These are phyloP conservation scores for Aurelia aurita DNA, from an alignment of 30 jellyfish, hydroid and myxozoan genomes.

Conservation along the genomic window DNA sequence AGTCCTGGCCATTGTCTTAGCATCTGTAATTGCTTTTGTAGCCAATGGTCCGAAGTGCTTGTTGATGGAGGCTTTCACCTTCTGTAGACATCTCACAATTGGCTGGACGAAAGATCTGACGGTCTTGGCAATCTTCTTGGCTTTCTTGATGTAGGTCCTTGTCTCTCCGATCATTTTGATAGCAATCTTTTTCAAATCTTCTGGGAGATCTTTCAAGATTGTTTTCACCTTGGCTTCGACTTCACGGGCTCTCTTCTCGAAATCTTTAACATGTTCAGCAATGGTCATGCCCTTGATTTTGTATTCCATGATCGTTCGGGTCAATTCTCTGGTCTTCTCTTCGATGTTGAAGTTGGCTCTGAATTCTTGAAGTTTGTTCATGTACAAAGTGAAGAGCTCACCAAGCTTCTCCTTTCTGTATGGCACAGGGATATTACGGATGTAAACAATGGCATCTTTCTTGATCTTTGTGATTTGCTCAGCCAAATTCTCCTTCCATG, in stretches of 20 bases:
- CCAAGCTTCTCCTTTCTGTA: constrained; percentile 89
- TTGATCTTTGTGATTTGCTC: constrained; percentile 32
- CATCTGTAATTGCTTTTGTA: constrained; percentile 34
- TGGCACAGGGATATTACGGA: constrained; percentile 77
- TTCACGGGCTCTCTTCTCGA: constrained; percentile 41
- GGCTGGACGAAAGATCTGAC: constrained; percentile 36
- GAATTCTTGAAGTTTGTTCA: constrained; percentile 50
- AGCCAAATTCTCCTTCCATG: constrained; percentile 51
- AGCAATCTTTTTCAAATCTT: constrained; percentile 50
- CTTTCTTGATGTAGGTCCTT: constrained; percentile 52
- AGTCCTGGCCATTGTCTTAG: constrained; percentile 10
- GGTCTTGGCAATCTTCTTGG: constrained; percentile 43
- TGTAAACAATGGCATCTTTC: constrained; percentile 32
- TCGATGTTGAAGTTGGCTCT: constrained; percentile 74
- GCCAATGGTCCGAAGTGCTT: constrained; percentile 94
- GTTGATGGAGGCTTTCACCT: constrained; percentile 58
- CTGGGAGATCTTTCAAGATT: constrained; percentile 56
- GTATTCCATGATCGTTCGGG: constrained; percentile 48
- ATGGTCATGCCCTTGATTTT: constrained; percentile 72
- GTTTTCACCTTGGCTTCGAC: constrained; percentile 29
- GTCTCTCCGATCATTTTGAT: constrained; percentile 55
- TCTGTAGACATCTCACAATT: constrained; percentile 26
- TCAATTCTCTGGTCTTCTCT: constrained; percentile 54
- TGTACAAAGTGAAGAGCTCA: constrained; percentile 55
- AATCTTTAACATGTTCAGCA: constrained; percentile 58